Conservation (phyloP, 1,140 invertebrate genomes). For the Tetramorium parvispinum region DNA sequence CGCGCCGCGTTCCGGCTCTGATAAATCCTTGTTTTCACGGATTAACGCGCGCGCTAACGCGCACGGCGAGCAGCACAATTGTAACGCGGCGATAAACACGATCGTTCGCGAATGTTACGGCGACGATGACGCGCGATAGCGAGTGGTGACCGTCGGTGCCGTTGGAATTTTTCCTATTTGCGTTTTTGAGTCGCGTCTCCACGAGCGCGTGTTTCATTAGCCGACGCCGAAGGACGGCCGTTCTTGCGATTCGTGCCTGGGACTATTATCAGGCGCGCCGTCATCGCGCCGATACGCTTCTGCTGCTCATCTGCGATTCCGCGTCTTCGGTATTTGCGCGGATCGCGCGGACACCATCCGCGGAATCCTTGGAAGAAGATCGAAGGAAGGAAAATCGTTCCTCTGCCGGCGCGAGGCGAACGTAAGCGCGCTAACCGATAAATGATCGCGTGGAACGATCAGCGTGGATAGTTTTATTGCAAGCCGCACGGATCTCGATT, state of each 20-base stretch:
- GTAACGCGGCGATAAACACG: conserved; percentile 53
- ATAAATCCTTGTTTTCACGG: conserved; percentile 71
- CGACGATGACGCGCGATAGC: background rate
- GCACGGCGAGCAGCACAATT: conserved; percentile 46
- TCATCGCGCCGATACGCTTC: conserved; percentile 32
- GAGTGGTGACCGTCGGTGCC: background rate
- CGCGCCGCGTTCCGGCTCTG: conserved; percentile 26
- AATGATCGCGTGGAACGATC: conserved; percentile 9
- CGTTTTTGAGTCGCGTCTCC: conserved; percentile 10
- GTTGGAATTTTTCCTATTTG: conserved; percentile 42
- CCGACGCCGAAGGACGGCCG: conserved; percentile 1
- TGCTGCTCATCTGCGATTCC: conserved; percentile 11
- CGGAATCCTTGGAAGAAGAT: conserved; percentile 8
- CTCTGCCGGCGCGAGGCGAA: background rate
- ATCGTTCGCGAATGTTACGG: background rate
- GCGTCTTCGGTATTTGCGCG: conserved; percentile 9
- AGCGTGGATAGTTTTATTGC: conserved; percentile 11
- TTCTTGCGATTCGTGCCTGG: conserved; percentile 4
- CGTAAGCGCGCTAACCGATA: background rate
- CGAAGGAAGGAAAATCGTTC: background rate
- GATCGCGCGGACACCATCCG: background rate
- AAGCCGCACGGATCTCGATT: background rate
- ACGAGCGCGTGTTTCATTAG: conserved; percentile 46
- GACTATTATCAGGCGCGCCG: conserved; percentile 9
- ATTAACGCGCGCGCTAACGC: conserved; percentile 9